phyloP scores from a whole-genome alignment of 2,888 invertebrate genomes.

The Coelopa pilipes region DNA sequence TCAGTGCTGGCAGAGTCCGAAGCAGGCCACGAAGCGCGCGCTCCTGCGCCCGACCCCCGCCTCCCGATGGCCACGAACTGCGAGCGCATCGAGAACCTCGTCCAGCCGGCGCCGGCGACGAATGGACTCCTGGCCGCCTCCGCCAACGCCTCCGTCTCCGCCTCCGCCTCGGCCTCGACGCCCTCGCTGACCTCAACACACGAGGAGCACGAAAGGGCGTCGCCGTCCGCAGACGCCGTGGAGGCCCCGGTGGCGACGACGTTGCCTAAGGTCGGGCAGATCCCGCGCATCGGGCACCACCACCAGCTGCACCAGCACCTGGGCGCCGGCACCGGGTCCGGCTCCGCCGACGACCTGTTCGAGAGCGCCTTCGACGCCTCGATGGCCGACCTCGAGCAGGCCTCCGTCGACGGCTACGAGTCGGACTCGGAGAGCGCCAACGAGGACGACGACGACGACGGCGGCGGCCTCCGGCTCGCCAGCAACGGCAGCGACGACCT shows the following conservation, averaged over 20 bases:
- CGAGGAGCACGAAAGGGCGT: constrained; percentile 47
- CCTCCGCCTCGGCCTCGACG: constrained; percentile 34
- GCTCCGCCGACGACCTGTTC: constrained; percentile 62
- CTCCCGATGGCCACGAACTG: constrained; percentile 61
- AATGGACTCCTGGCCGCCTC: too few relatives aligned
- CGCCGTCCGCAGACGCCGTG: neutral
- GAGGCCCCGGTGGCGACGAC: neutral
- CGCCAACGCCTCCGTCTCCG: constrained; percentile 50
- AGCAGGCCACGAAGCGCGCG: neutral
- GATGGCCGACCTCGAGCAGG: constrained; percentile 64
- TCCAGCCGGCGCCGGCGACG: too few relatives aligned
- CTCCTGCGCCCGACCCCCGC: neutral
- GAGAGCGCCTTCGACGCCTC: constrained; percentile 64
- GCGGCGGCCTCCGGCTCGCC: constrained; percentile 20
- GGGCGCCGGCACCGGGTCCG: constrained; percentile 23
- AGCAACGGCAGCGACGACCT: constrained; percentile 40
- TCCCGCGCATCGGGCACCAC: neutral
- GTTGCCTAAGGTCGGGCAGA: too few relatives aligned
- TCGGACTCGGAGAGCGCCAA: constrained; percentile 60
- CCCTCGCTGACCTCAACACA: constrained; percentile 41
- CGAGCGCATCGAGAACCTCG: constrained; percentile 54
- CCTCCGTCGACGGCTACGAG: constrained; percentile 59
- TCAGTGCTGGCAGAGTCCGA: too few relatives aligned
- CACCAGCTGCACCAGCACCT: constrained; percentile 1
- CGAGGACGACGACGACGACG: constrained; percentile 44